Percentiles rank a stretch among this genome's conserved stretches.
Conservation (phyloP, 1,140 invertebrate genomes). For the Ips nitidus region DNA sequence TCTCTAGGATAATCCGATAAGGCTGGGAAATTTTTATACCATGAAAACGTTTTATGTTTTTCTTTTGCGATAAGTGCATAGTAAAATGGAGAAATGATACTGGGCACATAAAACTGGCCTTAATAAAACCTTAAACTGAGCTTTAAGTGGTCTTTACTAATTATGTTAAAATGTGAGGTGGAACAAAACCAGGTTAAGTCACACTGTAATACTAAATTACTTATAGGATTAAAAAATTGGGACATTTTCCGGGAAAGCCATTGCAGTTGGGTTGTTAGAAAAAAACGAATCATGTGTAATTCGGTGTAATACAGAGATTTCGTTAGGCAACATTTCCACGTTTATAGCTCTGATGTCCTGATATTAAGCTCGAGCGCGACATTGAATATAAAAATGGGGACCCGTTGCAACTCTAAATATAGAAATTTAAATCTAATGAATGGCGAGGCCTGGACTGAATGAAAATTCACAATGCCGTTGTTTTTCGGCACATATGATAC, state of each 20-base stretch:
- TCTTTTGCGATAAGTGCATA: too few relatives aligned
- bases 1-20: too few relatives aligned
- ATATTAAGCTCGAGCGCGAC: constrained; percentile 11
- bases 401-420: constrained; percentile 7
- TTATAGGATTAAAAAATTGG: neutral
- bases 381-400: neutral
- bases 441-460: constrained; percentile 5
- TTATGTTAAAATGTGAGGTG: too few relatives aligned
- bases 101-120: too few relatives aligned
- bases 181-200: too few relatives aligned
- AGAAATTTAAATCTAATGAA: constrained; percentile 9
- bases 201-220: too few relatives aligned
- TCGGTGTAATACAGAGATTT: constrained; percentile 4
- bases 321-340: neutral
- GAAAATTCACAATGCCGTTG: constrained; percentile 5
- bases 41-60: too few relatives aligned
- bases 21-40: too few relatives aligned
- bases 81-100: too few relatives aligned
- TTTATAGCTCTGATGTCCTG: constrained; percentile 6
- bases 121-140: too few relatives aligned
- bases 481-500: constrained; percentile 4
- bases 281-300: neutral
- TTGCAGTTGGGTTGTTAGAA: too few relatives aligned
- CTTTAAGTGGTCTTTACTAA: too few relatives aligned
- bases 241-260: neutral